Conservation (phyloP, 2,888 invertebrate genomes). For the Apocheima hispidaria region DNA sequence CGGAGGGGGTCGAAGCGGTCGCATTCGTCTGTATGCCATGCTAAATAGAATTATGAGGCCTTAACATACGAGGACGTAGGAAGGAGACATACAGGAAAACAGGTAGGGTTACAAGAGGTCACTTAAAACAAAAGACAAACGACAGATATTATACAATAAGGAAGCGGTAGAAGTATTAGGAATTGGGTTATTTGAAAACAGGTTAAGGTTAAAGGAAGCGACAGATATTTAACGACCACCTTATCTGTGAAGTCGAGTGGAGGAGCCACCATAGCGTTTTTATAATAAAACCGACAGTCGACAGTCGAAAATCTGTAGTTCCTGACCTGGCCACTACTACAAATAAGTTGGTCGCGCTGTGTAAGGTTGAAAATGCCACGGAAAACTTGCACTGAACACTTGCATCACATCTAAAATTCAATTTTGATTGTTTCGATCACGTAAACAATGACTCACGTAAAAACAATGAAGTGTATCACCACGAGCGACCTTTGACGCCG, state of each 20-base stretch:
- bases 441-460: constrained; percentile 63
- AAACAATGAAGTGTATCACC: constrained; percentile 57
- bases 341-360: background rate
- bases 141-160: background rate
- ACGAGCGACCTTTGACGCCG: constrained; percentile 57
- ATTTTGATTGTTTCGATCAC: constrained; percentile 44
- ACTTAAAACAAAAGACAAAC: constrained; percentile 27
- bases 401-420: constrained; percentile 45
- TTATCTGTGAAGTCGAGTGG: background rate
- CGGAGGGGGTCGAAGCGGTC: constrained; percentile 93
- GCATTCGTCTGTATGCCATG: constrained; percentile 94
- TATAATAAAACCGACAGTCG: background rate
- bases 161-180: background rate
- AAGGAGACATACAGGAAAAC: constrained; percentile 45
- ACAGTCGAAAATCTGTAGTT: background rate
- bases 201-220: constrained; percentile 19
- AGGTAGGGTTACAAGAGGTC: constrained; percentile 36
- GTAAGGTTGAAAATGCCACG: constrained; percentile 21
- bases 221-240: background rate
- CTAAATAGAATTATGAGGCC: constrained; percentile 86
- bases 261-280: background rate
- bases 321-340: background rate
- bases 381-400: constrained; percentile 37
- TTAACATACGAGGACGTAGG: constrained; percentile 65
- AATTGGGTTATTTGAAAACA: background rate